These are phyloP conservation scores for Bimastos eiseni DNA, from an alignment of 2,888 invertebrate species.

Conservation along the genomic window DNA sequence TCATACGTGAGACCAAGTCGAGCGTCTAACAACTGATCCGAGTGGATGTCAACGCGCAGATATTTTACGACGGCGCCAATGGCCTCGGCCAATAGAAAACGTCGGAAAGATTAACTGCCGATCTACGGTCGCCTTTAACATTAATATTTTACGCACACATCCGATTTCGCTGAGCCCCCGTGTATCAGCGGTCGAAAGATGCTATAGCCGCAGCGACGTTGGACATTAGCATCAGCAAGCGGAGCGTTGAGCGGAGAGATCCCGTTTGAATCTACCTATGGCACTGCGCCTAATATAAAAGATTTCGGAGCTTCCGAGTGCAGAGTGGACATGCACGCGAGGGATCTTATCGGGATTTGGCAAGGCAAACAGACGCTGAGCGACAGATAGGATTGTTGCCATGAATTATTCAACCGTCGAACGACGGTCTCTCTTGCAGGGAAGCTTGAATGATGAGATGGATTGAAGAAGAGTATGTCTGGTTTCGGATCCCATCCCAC, in stretches of 20 bases:
- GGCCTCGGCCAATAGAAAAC: slow-evolving; percentile 17
- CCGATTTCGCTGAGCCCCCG: neutral
- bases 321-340: neutral
- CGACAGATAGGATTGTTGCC: neutral
- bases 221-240: neutral
- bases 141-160: slow-evolving; percentile 25
- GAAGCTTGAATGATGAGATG: neutral
- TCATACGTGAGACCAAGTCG: slow-evolving; percentile 18
- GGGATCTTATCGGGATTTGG: neutral
- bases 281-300: neutral
- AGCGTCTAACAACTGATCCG: neutral
- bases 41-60: slow-evolving; percentile 8
- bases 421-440: neutral
- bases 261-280: neutral
- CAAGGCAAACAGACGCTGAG: neutral
- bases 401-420: neutral
- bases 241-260: neutral
- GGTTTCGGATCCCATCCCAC: neutral
- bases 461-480: neutral
- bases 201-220: neutral
- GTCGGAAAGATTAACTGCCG: slow-evolving; percentile 22
- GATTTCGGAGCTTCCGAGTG: neutral
- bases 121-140: slow-evolving; percentile 17
- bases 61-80: slow-evolving; percentile 19
- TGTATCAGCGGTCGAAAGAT: neutral